phyloP scores from a whole-genome alignment of 2,113 vertebrate genomes.

The Stictonetta naevosa region DNA sequence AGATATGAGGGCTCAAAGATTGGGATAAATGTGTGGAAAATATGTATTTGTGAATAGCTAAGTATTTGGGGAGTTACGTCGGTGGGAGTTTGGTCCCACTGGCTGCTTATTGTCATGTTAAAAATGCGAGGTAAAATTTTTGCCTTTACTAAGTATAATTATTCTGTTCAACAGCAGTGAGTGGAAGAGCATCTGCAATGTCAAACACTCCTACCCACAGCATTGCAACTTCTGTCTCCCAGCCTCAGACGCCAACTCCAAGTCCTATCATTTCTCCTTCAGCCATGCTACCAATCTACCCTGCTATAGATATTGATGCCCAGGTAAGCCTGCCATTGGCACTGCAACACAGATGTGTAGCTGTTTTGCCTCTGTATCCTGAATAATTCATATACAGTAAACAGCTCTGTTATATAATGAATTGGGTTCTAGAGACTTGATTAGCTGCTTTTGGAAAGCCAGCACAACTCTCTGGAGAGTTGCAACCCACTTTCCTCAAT shows the following conservation, averaged over 20 bases:
- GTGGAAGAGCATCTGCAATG: constrained; percentile 92
- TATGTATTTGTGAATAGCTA: not conserved
- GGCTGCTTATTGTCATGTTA: not conserved
- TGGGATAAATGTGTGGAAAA: not conserved
- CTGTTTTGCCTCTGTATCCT: not conserved
- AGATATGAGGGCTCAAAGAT: not conserved
- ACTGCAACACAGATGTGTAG: not conserved
- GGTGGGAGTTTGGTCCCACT: not conserved
- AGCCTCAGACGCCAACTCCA: constrained; percentile 90
- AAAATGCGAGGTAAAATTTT: not conserved
- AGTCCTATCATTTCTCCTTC: constrained; percentile 92
- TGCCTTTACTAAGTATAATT: constrained; percentile 72
- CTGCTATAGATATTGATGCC: constrained; percentile 98
- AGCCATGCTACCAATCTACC: constrained; percentile 95
- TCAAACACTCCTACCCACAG: constrained; percentile 91
- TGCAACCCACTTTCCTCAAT: not conserved
- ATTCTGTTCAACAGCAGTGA: constrained; percentile 92
- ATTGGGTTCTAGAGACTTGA: not conserved
- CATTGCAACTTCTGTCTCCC: constrained; percentile 91
- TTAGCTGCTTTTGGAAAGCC: not conserved
- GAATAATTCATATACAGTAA: not conserved
- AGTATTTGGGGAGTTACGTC: not conserved
- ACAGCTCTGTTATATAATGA: not conserved
- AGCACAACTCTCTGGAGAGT: accelerated
- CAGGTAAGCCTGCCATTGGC: constrained; percentile 82